Conservation (phyloP, 2,797 vertebrate genomes). For the Enteromius trimaculatus region DNA sequence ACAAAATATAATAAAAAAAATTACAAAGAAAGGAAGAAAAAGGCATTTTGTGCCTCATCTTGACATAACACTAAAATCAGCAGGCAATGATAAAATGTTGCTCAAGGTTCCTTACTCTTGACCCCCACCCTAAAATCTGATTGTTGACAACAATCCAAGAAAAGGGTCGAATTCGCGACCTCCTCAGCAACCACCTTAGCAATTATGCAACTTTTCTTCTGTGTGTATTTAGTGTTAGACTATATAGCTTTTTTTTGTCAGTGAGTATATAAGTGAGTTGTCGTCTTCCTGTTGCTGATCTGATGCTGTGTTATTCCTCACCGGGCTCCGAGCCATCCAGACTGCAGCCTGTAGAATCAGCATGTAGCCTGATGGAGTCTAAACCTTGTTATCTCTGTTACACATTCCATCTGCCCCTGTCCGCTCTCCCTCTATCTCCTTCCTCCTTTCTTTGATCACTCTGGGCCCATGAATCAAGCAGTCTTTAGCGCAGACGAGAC, state of each 20-base stretch:
- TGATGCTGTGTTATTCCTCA: constrained; percentile 22
- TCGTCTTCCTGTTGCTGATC: constrained; percentile 18
- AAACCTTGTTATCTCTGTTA: constrained; percentile 65
- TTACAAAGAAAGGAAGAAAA: background rate
- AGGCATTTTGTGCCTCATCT: background rate
- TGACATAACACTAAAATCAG: background rate
- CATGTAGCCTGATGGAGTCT: constrained; percentile 54
- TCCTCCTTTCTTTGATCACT: constrained; percentile 70
- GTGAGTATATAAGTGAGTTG: constrained; percentile 32
- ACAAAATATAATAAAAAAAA: too few relatives aligned
- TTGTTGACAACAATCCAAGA: background rate
- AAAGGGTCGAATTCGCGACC: background rate
- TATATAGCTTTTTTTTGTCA: background rate
- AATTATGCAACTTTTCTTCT: background rate
- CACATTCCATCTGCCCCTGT: constrained; percentile 61
- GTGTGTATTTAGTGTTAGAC: background rate
- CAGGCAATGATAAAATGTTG: background rate
- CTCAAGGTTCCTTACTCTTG: background rate
- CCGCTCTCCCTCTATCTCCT: constrained; percentile 63
- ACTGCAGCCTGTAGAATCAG: constrained; percentile 50
- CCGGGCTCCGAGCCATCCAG: constrained; percentile 53
- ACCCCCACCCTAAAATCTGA: background rate
- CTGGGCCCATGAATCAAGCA: constrained; percentile 75
- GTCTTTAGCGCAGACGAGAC: constrained; percentile 73
- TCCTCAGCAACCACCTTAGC: too few relatives aligned